A percentile compares a stretch with the other conserved stretches of the same genome.
Conservation (phyloP, 2,797 vertebrate genomes). For the Lepilemur ruficaudatus region DNA sequence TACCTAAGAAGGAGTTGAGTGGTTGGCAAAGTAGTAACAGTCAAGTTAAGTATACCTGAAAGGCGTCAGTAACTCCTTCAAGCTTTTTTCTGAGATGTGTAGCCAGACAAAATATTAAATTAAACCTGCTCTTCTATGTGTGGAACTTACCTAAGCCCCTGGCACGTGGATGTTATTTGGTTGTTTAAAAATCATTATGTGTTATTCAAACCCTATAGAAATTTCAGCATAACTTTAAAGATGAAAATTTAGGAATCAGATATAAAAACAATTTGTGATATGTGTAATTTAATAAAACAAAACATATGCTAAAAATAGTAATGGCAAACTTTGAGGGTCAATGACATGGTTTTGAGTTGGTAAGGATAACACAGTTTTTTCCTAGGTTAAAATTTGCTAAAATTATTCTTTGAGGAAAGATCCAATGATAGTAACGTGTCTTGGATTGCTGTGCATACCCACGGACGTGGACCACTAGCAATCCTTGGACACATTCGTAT, state of each 20-base stretch:
- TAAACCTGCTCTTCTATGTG: background rate
- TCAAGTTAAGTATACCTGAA: background rate
- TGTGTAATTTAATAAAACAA: conserved; percentile 1
- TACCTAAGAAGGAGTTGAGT: background rate
- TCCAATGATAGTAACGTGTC: background rate
- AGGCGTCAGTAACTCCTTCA: background rate
- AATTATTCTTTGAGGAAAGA: background rate
- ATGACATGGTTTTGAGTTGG: background rate
- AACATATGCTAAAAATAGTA: background rate
- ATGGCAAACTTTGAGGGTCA: background rate
- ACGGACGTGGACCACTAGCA: background rate
- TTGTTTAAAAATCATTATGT: background rate
- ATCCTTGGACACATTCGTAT: background rate
- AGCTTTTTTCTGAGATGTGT: background rate
- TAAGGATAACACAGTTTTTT: background rate
- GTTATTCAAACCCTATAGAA: background rate
- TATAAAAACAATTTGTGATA: background rate
- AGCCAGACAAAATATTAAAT: background rate
- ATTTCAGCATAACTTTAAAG: background rate
- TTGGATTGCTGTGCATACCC: background rate
- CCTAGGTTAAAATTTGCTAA: background rate
- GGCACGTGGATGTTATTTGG: background rate
- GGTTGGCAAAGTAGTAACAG: background rate
- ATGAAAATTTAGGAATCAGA: background rate
- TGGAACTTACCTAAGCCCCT: background rate